Percentiles rank a stretch among this genome's conserved stretches.
Evolutionary conservation across 1,140 invertebrate genomes (phyloP).

Genomic region (Globodera ellingtonae): DNA sequence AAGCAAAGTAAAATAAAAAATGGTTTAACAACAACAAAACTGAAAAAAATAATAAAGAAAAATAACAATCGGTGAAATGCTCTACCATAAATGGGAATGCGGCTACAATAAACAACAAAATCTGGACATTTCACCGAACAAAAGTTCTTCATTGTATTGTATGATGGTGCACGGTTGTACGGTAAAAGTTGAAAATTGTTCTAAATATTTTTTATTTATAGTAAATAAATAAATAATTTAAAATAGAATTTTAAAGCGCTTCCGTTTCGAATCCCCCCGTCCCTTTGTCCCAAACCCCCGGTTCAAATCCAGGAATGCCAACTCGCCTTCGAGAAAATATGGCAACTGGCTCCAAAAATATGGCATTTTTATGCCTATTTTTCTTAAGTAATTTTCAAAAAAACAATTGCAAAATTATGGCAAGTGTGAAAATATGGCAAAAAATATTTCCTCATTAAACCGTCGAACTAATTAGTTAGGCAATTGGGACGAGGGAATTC

Average conservation of each 20-base stretch:
- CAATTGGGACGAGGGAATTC: too few relatives aligned
- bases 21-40: constrained; percentile 20
- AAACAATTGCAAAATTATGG: too few relatives aligned
- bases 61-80: constrained; percentile 50
- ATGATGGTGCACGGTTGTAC: constrained; percentile 61
- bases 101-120: constrained; percentile 27
- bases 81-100: constrained; percentile 54
- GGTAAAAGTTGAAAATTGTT: constrained; percentile 16
- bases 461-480: too few relatives aligned
- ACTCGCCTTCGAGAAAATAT: too few relatives aligned
- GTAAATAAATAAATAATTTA: constrained; percentile 6
- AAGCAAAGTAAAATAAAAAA: background rate
- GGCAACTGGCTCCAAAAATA: too few relatives aligned
- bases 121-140: background rate
- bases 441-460: too few relatives aligned
- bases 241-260: background rate
- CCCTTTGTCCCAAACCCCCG: background rate
- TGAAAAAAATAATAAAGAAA: constrained; percentile 35
- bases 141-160: constrained; percentile 43
- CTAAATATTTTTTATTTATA: too few relatives aligned
- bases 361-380: too few relatives aligned
- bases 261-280: background rate
- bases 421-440: too few relatives aligned
- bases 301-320: too few relatives aligned
- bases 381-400: too few relatives aligned